These are phyloP conservation scores for Cryptoblepharus egeriae DNA, from an alignment of 2,797 vertebrate species.

Conservation along the genomic window DNA sequence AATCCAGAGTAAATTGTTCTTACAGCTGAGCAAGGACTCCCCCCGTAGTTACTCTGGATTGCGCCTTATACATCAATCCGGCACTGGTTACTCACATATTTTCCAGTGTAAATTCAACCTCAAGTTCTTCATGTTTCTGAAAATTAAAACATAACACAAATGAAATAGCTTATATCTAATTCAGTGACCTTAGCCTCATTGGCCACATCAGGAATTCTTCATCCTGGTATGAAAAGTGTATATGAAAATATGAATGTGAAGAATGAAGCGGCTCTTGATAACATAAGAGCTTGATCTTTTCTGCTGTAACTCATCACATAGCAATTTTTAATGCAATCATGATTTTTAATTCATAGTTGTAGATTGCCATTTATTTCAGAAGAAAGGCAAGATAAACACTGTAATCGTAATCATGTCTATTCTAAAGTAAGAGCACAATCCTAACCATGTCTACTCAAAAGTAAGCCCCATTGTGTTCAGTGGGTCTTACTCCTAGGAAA, in stretches of 20 bases:
- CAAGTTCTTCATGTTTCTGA: slow-evolving; percentile 74
- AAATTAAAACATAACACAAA: slow-evolving; percentile 36
- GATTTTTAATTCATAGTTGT: too few species aligned
- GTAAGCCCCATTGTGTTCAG: too few species aligned
- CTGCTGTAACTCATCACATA: too few species aligned
- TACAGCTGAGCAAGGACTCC: too few species aligned
- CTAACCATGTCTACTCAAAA: too few species aligned
- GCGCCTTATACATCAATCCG: too few species aligned
- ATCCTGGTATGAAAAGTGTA: neutral
- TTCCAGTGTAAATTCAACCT: slow-evolving; percentile 81
- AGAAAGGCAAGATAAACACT: neutral
- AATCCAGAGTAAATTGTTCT: too few species aligned
- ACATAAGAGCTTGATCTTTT: neutral
- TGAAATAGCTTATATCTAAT: neutral
- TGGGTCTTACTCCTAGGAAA: too few species aligned
- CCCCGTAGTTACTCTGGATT: too few species aligned
- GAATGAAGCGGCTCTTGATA: neutral
- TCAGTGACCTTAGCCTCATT: fast-evolving
- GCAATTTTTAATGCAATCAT: neutral
- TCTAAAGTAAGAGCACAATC: too few species aligned
- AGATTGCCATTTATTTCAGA: too few species aligned
- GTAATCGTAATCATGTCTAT: too few species aligned
- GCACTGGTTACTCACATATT: slow-evolving; percentile 77
- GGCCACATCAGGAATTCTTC: neutral
- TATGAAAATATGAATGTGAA: slow-evolving; percentile 15